These are phyloP conservation scores for Mormyrus proboscirostris DNA, from an alignment of 2,797 vertebrate genomes.

Conservation along the genomic window DNA sequence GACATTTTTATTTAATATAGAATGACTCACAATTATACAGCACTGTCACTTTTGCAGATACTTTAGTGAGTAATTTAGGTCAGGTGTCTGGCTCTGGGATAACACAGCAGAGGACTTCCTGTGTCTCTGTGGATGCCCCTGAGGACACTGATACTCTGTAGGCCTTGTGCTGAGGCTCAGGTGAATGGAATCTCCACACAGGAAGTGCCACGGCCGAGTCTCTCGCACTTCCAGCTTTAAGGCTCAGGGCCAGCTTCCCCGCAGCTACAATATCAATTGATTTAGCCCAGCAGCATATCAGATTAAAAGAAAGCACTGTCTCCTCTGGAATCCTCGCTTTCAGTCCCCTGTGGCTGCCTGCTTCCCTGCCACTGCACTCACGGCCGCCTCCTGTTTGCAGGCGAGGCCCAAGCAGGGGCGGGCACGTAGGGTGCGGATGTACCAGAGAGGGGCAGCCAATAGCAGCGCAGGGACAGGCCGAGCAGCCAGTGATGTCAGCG, in stretches of 20 bases:
- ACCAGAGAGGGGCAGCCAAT: neutral
- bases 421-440: neutral
- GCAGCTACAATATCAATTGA: neutral
- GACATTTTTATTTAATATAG: neutral
- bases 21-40: neutral
- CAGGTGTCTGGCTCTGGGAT: conserved; percentile 3
- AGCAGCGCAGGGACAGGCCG: neutral
- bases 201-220: neutral
- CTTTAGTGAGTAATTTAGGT: neutral
- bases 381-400: neutral
- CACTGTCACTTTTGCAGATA: neutral
- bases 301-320: neutral
- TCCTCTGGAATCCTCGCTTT: neutral
- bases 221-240: neutral
- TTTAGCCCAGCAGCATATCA: neutral
- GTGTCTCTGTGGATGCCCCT: neutral
- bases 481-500: neutral
- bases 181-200: conserved; percentile 2
- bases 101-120: neutral
- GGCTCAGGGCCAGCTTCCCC: conserved; percentile 9
- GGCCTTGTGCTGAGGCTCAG: neutral
- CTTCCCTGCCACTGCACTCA: neutral
- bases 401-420: neutral
- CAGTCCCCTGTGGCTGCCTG: neutral
- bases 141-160: neutral